These are phyloP conservation scores for Moxostoma hubbsi DNA, from an alignment of 2,797 vertebrate species.

Conservation along the genomic window DNA sequence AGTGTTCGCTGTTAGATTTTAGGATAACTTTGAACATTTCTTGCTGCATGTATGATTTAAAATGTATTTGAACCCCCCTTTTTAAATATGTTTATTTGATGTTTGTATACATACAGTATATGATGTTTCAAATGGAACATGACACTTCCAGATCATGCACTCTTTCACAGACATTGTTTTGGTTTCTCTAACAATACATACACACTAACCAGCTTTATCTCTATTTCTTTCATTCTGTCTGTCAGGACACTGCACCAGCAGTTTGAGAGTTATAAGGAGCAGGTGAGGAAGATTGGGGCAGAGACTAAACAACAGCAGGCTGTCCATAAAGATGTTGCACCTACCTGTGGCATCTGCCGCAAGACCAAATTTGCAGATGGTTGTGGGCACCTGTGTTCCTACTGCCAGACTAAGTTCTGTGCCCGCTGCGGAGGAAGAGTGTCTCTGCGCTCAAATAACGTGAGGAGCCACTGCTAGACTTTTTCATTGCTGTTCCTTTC, in stretches of 20 bases:
- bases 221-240: not conserved
- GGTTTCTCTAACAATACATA: constrained; percentile 10
- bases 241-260: constrained; percentile 96
- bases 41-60: not conserved
- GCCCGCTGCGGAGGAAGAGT: constrained; percentile 96
- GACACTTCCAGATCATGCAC: not conserved
- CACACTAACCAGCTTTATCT: not conserved
- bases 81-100: not conserved
- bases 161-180: not conserved
- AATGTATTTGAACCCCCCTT: not conserved
- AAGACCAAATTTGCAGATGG: constrained; percentile 99
- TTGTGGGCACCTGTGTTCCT: constrained; percentile 96
- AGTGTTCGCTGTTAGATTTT: not conserved
- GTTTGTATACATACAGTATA: not conserved
- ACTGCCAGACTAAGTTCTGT: constrained; percentile 98
- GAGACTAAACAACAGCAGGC: constrained; percentile 91
- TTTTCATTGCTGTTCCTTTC: not conserved
- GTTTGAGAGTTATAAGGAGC: constrained; percentile 99
- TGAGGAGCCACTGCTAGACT: constrained; percentile 74
- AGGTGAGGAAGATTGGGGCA: constrained; percentile 94
- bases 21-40: not conserved
- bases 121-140: not conserved
- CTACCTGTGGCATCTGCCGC: constrained; percentile 96
- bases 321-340: constrained; percentile 95
- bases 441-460: constrained; percentile 96